A percentile compares a stretch with the other conserved stretches of the same genome.
phyloP scores from a whole-genome alignment of 2,888 invertebrate species.

The Tetranychus truncatus region DNA sequence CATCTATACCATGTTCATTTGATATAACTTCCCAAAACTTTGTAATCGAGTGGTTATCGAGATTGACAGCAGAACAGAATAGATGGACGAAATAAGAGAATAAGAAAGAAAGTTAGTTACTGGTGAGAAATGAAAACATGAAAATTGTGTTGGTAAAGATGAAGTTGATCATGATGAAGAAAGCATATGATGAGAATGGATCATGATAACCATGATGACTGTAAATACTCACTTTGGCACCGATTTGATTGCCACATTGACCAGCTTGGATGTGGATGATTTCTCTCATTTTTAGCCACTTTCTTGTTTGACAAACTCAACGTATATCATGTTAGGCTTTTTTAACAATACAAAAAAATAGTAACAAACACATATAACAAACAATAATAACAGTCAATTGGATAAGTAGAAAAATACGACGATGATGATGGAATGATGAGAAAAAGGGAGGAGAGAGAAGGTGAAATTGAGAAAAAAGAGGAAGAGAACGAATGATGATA shows the following conservation, averaged over 20 bases:
- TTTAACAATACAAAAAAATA: neutral
- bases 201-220: neutral
- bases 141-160: neutral
- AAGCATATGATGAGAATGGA: neutral
- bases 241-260: conserved; percentile 40
- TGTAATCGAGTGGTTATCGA: neutral
- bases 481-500: neutral
- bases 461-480: neutral
- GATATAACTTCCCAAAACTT: conserved; percentile 77
- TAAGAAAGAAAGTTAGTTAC: neutral
- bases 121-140: neutral
- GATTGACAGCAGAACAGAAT: neutral
- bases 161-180: neutral
- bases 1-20: conserved; percentile 83
- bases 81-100: neutral
- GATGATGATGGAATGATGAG: neutral
- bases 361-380: neutral
- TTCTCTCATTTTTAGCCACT: conserved; percentile 9
- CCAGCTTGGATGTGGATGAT: conserved; percentile 28
- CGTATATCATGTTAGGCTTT: neutral
- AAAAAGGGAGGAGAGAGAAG: neutral
- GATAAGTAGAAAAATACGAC: neutral
- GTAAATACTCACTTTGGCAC: conserved; percentile 31
- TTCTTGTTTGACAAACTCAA: neutral
- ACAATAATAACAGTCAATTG: neutral